phyloP scores from a whole-genome alignment of 2,888 invertebrate genomes.

The Gordius sp. region DNA sequence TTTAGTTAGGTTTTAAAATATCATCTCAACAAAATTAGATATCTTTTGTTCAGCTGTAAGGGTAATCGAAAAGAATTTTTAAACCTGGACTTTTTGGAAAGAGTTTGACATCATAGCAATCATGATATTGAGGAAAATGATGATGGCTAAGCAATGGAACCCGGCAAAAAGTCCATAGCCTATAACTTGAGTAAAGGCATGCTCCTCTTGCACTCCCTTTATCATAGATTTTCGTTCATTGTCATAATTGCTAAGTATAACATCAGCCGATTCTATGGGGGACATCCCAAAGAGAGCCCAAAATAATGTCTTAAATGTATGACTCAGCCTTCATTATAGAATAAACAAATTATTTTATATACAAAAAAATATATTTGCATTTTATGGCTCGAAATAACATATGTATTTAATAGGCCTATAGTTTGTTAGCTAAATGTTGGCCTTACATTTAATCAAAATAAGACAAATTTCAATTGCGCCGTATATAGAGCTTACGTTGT shows the following conservation, averaged over 20 bases:
- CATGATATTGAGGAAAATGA: constrained; percentile 3
- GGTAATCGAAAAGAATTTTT: too few species aligned
- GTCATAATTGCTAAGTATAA: background rate
- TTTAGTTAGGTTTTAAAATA: too few species aligned
- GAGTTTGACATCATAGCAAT: constrained; percentile 14
- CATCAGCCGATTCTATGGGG: constrained; percentile 11
- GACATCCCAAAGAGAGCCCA: constrained; percentile 10
- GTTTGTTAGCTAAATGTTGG: too few species aligned
- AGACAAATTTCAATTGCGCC: too few species aligned
- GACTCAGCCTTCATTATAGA: background rate
- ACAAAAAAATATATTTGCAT: too few species aligned
- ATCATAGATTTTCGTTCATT: background rate
- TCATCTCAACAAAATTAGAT: too few species aligned
- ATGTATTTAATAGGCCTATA: too few species aligned
- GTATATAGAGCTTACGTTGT: constrained; percentile 4
- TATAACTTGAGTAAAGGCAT: background rate
- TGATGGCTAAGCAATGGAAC: background rate
- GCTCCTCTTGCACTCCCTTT: background rate
- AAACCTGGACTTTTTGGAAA: constrained; percentile 14
- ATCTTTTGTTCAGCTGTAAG: too few species aligned
- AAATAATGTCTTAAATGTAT: constrained; percentile 5
- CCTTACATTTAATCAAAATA: too few species aligned
- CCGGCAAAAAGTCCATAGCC: background rate
- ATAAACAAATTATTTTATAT: too few species aligned
- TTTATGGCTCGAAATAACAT: too few species aligned